Evolutionary conservation across 2,797 vertebrate genomes (phyloP), one percentile per base, ranked within the genome.

Genomic region (Myripristis murdjan): DNA sequence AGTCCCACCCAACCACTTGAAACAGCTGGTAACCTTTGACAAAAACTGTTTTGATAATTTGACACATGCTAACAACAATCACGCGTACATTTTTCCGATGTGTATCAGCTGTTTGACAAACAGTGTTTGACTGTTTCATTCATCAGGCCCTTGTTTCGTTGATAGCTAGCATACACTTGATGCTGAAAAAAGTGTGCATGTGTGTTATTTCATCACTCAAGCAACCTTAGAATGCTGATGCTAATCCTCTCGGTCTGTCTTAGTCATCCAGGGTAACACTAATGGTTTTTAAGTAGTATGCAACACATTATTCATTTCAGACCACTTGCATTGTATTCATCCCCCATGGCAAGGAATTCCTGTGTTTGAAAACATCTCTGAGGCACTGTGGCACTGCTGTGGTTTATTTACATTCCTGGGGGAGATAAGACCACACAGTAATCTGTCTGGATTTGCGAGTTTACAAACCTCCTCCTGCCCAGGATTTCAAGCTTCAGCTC

Each of bases 361-460:
- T 71, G 63, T 89, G 88, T 92, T 93, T 93, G 88, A 86, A 93
- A 92, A 79, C 44, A 68, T 84, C 78, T 87, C 68, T 57, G 73
- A 75, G 84, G 81, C 63, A 33, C 46, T 28, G 84, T 37, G 73
- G 65, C 72, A 56, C 78, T 62, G 70, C 79, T 79, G 80, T 33
- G 67, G 49, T 83, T 72, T 93, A 88, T 94, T 94, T 94, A 93
- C 87, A 88, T 93, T 94, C 85, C 77, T 70, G 81, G 72, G 73
- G 85, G 82, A 82, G 86, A 92, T 91, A 82, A 92, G 86, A 87
- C 81, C 82, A 62, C 79, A 41, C 56, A 64, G 79, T 77, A 87
- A 91, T 94, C 87, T 75, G 67, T 90, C 83, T 89, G 87, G 86
- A 85, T 91, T 89, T 85, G 23, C 16, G 22, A 85, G 81, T 89